Base-by-base conservation (phyloP, 2,888 invertebrate species). In the Hydraecia micacea region DNA sequence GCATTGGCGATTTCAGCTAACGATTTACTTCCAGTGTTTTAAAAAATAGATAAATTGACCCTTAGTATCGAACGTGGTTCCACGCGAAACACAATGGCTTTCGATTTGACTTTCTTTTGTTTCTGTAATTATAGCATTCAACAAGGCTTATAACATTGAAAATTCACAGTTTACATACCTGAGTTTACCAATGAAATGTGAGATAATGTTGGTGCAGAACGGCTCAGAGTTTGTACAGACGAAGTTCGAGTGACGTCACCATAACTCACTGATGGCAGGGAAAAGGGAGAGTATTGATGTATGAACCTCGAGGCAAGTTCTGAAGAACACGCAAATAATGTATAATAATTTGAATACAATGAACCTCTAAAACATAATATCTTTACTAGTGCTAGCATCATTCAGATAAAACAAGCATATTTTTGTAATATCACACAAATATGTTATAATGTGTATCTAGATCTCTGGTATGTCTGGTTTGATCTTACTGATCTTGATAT, bases 401-500 rank as follows among this genome's bases (percentile, higher is more conserved):
- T 46, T 52, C n/a, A 69, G 2, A 39, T 25, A 25, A 7, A 4
- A 15, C 25, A 28, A 42, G 2, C 2, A 32, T 71, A 42, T 21
- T 82, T 81, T 79, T 79, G 6, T 75, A 15, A 46, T 46, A 70
- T 28, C 3, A 18, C 13, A 28, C 8, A 70, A 70, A 52, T 39
- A 42, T 55, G 18, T 39, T 49, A 32, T 58, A 21, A 13, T n/a
- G 18, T 28, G 8, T n/a, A 75, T 84, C 70, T 62, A 28, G 25
- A 79, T n/a, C 21, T 52, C 52, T 74, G 83, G 75, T 60, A 75
- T 52, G 28, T 58, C n/a, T 70, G 3, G 6, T 28, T 39, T 49
- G 28, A 73, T 78, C 58, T 39, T 5, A 71, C 39, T 39, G 78
- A 87, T 80, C 79, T 73, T 80, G 66, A 87, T 69, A 79, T 81